Conservation (phyloP, 2,888 invertebrate species). For the Gastrophysa polygoni region DNA sequence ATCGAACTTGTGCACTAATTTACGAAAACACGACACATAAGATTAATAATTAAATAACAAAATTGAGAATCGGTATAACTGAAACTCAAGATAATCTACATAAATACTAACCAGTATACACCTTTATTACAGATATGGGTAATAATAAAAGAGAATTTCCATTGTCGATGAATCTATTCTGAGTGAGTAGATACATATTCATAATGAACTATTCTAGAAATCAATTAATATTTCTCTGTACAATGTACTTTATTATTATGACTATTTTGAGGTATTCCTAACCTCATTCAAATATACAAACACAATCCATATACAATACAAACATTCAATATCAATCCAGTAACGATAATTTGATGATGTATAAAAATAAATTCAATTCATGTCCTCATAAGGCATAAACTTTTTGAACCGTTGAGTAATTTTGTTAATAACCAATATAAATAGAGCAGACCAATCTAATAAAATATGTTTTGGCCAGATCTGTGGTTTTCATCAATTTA, state of each 20-base stretch:
- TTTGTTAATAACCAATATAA: too few species aligned
- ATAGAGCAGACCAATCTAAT: too few species aligned
- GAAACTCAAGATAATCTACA: slow-evolving; percentile 11
- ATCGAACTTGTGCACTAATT: too few species aligned
- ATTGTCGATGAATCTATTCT: too few species aligned
- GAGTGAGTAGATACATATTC: too few species aligned
- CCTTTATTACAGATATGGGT: too few species aligned
- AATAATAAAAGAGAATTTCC: too few species aligned
- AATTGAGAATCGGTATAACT: neutral
- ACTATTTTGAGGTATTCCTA: too few species aligned
- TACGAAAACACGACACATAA: too few species aligned
- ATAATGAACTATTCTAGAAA: neutral
- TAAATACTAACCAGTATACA: neutral
- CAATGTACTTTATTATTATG: neutral
- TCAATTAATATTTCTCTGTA: neutral
- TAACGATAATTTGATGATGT: neutral
- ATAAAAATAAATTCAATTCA: neutral
- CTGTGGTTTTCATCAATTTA: neutral
- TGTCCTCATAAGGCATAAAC: too few species aligned
- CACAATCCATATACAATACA: neutral
- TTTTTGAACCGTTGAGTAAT: too few species aligned
- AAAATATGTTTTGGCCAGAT: too few species aligned
- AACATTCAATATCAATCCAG: neutral
- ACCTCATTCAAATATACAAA: neutral
- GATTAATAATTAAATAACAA: slow-evolving; percentile 15